Base-by-base conservation (phyloP, 1,140 invertebrate genomes). In the Drosophila malerkotliana region DNA sequence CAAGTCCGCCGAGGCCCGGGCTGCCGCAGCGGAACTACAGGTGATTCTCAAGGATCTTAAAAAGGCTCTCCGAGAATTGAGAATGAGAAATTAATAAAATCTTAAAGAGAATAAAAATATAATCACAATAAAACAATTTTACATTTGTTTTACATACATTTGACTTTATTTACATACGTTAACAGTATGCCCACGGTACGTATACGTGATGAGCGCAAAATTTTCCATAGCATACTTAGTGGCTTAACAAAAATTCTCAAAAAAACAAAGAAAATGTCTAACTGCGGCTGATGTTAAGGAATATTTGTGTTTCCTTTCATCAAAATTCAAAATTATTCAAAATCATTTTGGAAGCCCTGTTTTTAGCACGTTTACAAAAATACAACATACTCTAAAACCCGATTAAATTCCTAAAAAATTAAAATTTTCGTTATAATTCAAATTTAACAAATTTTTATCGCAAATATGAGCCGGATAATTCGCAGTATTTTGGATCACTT, bases 41-140 rank as follows among this genome's bases (percentile, higher is more conserved):
- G 3, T 45, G 10, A 37, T 53, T 3, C 47, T 67, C 0, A 64
- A 67, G 24, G 63, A 67, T 1, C 26, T 67, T 0, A 64, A 44
- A 45, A 5, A 6, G n/a, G 47, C 59, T 26, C 63, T 67, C 3
- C 59, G 34, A 1, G 52, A 64, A 15, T 6, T 67, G 10, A 52
- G 63, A 45, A 67, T 64, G 59, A 18, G 41, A n/a, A 63, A 67
- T 3, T 51, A 41, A 32, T 32, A 10, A 32, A 8, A 3, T 32
- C 7, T 32, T 21, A 4, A 12, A 21, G 21, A n/a, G 1, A 9
- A 0, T 24, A 9, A 2, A 44, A 56, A 26, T 49, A 49, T 7
- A 6, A 9, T 9, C 12, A 12, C 1, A 59, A 4, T 12, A 15
- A 26, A 39, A 7, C 18, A 4, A 9, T 15, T 37, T 18, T 8